These are phyloP conservation scores for Taeniopygia guttata DNA, from an alignment of 2,797 vertebrate species.

Conservation along the genomic window DNA sequence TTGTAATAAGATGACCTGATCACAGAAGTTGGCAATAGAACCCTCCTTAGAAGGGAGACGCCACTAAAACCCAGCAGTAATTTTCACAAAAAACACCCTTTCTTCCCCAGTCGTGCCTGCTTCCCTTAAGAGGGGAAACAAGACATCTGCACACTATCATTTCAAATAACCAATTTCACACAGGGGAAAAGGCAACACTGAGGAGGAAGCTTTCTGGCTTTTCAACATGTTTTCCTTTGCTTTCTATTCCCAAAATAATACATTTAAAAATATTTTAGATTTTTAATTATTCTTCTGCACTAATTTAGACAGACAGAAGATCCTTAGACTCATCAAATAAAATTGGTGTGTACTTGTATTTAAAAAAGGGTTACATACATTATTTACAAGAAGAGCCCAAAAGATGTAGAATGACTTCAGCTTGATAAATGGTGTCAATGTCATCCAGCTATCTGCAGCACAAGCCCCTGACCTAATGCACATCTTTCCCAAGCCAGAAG, in stretches of 20 bases:
- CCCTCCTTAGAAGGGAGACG: neutral
- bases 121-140: neutral
- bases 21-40: neutral
- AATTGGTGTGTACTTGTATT: neutral
- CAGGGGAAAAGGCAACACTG: neutral
- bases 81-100: neutral
- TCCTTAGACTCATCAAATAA: slow-evolving; percentile 24
- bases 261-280: neutral
- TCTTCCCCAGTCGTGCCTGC: neutral
- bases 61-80: neutral
- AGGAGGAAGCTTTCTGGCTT: slow-evolving; percentile 6
- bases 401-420: slow-evolving; percentile 28
- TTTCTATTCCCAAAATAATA: slow-evolving; percentile 23
- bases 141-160: neutral
- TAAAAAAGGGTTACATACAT: neutral
- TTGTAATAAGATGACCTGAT: neutral
- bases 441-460: slow-evolving; percentile 44
- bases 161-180: neutral
- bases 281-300: slow-evolving; percentile 1
- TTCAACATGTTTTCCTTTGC: neutral
- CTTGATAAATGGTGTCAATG: slow-evolving; percentile 47
- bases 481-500: slow-evolving; percentile 52
- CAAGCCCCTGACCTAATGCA: slow-evolving; percentile 54
- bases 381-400: slow-evolving; percentile 55
- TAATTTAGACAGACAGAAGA: slow-evolving; percentile 7